phyloP scores from a whole-genome alignment of 1,140 invertebrate genomes.

The Nautilus pompilius region DNA sequence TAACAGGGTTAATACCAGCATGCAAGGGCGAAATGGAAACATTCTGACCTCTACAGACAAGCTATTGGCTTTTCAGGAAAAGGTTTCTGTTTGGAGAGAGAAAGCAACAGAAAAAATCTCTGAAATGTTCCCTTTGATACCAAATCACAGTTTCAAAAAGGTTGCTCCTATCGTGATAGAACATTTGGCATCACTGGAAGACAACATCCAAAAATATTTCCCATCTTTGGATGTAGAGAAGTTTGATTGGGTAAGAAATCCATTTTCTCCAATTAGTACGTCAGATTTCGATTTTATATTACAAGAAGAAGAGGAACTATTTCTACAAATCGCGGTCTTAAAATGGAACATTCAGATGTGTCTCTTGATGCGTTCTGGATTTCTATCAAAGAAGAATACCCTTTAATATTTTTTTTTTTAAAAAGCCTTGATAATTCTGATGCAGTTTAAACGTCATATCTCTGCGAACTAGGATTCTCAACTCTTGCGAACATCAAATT shows the following conservation, averaged over 20 bases:
- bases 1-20: background rate
- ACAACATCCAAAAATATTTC: background rate
- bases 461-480: no score
- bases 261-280: background rate
- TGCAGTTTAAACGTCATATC: no score
- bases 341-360: background rate
- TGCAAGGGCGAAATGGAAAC: background rate
- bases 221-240: background rate
- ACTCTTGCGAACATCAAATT: no score
- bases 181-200: background rate
- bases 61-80: background rate
- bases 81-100: background rate
- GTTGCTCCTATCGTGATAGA: background rate
- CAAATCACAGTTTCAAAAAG: background rate
- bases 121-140: background rate
- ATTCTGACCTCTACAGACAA: background rate
- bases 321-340: background rate
- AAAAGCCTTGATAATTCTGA: no score
- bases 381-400: background rate
- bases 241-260: background rate
- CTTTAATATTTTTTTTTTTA: no score
- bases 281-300: background rate
- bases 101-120: background rate
- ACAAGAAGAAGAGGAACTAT: background rate
- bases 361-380: background rate